A percentile compares a stretch with the other conserved stretches of the same genome.
Evolutionary conservation across 1,140 invertebrate genomes (phyloP).

Genomic region (Hermetia illucens): DNA sequence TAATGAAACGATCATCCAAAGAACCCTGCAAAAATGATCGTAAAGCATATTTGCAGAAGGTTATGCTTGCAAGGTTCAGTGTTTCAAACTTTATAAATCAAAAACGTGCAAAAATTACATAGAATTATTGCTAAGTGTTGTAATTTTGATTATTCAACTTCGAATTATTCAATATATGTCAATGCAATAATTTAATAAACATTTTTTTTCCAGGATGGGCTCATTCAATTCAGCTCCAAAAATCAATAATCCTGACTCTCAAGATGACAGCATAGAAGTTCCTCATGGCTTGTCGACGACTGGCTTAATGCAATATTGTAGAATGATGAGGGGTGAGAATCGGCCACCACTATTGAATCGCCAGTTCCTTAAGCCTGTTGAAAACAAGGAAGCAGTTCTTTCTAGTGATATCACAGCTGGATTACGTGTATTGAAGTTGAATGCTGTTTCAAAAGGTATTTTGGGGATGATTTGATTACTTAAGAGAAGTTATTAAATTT

Average conservation of each 20-base stretch:
- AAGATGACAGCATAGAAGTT: conserved; percentile 43
- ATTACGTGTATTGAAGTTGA: conserved; percentile 31
- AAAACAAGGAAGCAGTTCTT: not conserved
- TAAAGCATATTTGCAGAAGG: conserved; percentile 25
- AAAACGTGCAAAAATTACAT: too few species aligned
- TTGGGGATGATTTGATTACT: too few species aligned
- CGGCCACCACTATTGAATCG: conserved; percentile 18
- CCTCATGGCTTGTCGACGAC: conserved; percentile 33
- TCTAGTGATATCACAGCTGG: conserved; percentile 23
- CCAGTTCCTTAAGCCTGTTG: conserved; percentile 17
- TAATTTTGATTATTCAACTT: too few species aligned
- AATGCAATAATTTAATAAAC: not conserved
- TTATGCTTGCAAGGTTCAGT: conserved; percentile 25
- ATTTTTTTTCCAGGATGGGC: conserved; percentile 46
- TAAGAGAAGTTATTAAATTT: conserved; percentile 10
- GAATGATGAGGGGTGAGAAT: conserved; percentile 18
- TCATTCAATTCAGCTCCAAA: conserved; percentile 55
- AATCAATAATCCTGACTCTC: conserved; percentile 46
- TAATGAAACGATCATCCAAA: conserved; percentile 25
- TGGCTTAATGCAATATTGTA: conserved; percentile 38
- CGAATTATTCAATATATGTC: not conserved
- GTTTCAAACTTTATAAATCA: too few species aligned
- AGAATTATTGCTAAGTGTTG: too few species aligned
- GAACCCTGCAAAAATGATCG: conserved; percentile 29
- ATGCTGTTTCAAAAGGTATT: conserved; percentile 32